These are phyloP conservation scores for Dolichallabes microphthalmus DNA, from an alignment of 2,113 vertebrate species.

Conservation along the genomic window DNA sequence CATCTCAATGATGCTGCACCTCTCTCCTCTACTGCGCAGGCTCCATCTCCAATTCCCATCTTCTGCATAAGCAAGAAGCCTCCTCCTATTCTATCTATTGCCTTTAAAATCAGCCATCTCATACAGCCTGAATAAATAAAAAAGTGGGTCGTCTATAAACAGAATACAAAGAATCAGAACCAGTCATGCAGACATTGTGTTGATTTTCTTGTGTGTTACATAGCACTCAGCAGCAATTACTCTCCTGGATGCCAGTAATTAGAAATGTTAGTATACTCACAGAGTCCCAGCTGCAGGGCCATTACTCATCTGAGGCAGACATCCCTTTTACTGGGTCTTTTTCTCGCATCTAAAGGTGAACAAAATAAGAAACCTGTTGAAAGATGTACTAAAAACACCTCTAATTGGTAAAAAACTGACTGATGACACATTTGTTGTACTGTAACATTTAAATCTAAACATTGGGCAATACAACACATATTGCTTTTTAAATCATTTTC, in stretches of 20 bases:
- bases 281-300: slow-evolving; percentile 64
- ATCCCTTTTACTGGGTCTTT: slow-evolving; percentile 87
- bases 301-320: slow-evolving; percentile 77
- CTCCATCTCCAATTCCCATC: background rate
- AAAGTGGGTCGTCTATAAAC: too few relatives aligned
- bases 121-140: background rate
- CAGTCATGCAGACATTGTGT: background rate
- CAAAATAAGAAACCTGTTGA: background rate
- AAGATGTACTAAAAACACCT: background rate
- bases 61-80: background rate
- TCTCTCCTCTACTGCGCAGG: background rate
- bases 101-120: too few relatives aligned
- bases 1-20: background rate
- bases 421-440: background rate
- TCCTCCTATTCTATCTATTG: background rate
- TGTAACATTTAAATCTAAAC: background rate
- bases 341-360: slow-evolving; percentile 80
- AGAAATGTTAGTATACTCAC: slow-evolving; percentile 65
- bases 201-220: background rate
- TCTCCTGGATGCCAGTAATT: slow-evolving; percentile 7
- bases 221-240: slow-evolving; percentile 3
- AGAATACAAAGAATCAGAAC: background rate
- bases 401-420: background rate
- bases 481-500: background rate
- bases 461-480: background rate